Evolutionary conservation across 2,888 invertebrate species (phyloP).

Genomic region (Pseudanteris insignis): DNA sequence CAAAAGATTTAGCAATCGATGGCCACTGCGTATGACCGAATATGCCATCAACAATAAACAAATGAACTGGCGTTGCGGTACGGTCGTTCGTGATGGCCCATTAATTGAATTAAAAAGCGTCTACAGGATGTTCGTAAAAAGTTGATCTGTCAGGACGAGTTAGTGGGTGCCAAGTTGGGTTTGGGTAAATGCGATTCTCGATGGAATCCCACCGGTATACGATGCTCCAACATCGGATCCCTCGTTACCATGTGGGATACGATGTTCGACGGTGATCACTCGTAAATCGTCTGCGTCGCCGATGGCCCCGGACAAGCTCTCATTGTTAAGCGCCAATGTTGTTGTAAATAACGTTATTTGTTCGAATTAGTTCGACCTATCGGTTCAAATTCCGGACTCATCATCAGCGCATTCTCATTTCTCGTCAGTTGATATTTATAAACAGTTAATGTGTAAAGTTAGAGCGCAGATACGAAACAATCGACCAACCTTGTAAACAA

Average conservation of each 20-base stretch:
- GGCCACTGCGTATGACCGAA: too few relatives aligned
- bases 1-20: too few relatives aligned
- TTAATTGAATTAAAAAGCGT: too few relatives aligned
- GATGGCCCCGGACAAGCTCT: constrained; percentile 9
- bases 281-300: constrained; percentile 9
- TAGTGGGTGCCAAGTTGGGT: neutral
- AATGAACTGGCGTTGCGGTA: too few relatives aligned
- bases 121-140: constrained; percentile 52
- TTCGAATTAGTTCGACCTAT: constrained; percentile 38
- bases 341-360: constrained; percentile 40
- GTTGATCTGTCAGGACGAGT: constrained; percentile 38
- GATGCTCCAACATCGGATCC: neutral
- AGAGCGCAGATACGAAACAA: constrained; percentile 9
- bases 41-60: neutral
- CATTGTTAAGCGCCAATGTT: constrained; percentile 33
- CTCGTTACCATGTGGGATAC: neutral
- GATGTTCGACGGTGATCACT: neutral
- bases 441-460: constrained; percentile 25
- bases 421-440: constrained; percentile 30
- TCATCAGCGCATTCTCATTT: constrained; percentile 29
- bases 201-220: too few relatives aligned
- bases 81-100: too few relatives aligned
- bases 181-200: too few relatives aligned
- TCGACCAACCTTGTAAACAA: neutral
- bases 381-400: constrained; percentile 13